Conservation (phyloP, 2,113 vertebrate species). For the Corynorhinus townsendii region DNA sequence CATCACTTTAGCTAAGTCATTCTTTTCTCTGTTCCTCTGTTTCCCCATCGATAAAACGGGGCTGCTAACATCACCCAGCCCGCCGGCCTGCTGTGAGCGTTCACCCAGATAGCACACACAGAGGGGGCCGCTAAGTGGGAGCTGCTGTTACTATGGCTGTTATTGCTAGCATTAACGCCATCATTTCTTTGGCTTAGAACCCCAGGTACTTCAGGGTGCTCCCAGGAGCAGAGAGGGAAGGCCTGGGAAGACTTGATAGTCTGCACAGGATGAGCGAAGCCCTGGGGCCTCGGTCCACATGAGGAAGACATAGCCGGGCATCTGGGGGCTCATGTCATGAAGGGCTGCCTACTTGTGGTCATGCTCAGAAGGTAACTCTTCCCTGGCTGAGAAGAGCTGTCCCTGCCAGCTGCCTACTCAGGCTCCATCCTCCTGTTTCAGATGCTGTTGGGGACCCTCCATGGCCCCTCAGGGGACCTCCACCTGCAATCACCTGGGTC, state of each 20-base stretch:
- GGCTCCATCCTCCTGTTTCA: neutral
- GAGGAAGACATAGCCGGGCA: neutral
- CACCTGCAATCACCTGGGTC: neutral
- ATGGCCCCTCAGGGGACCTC: accelerated
- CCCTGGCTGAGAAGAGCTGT: neutral
- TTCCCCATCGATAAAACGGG: neutral
- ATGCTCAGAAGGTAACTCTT: neutral
- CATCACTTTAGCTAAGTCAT: neutral
- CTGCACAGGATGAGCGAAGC: neutral
- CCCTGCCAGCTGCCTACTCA: neutral
- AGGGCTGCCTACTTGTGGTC: neutral
- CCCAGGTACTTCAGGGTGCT: neutral
- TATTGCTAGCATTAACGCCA: neutral
- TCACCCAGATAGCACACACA: neutral
- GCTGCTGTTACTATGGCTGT: neutral
- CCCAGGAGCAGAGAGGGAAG: neutral
- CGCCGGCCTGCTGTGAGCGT: neutral
- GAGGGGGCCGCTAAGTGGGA: neutral
- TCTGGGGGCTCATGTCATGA: neutral
- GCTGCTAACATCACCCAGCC: neutral
- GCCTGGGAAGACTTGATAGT: neutral
- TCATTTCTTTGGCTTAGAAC: neutral
- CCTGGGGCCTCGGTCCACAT: neutral
- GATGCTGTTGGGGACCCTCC: neutral
- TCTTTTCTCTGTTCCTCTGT: neutral